Percentiles rank a stretch among this genome's conserved stretches.
Evolutionary conservation across 2,797 vertebrate species (phyloP).

Genomic region (Hapalemur alaotrensis): DNA sequence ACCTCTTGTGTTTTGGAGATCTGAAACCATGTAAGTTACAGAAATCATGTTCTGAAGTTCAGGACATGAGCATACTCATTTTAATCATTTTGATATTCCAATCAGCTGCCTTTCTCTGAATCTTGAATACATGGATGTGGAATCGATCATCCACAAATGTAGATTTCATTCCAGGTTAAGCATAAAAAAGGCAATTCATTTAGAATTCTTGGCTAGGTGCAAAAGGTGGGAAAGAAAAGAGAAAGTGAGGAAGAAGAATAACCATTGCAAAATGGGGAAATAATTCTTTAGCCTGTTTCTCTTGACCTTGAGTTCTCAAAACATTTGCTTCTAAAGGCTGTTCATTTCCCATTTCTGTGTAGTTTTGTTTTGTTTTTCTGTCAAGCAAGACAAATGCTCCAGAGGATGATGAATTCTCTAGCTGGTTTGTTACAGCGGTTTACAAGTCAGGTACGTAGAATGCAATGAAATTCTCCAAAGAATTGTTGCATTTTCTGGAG

Average conservation of each 20-base stretch:
- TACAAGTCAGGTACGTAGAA: conserved; percentile 36
- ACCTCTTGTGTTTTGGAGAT: not conserved
- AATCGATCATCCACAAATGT: not conserved
- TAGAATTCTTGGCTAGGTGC: not conserved
- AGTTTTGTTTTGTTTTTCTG: conserved; percentile 61
- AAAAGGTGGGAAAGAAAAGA: not conserved
- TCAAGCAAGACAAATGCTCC: conserved; percentile 45
- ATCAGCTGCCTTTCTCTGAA: not conserved
- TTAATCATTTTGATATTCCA: not conserved
- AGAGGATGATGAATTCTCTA: conserved; percentile 67
- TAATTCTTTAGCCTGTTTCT: conserved; percentile 5
- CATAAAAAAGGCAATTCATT: not conserved
- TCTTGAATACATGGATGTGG: not conserved
- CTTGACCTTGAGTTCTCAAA: conserved; percentile 50
- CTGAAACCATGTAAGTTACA: not conserved
- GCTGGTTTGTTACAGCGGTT: conserved; percentile 62
- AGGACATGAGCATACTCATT: not conserved
- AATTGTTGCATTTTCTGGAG: conserved; percentile 54
- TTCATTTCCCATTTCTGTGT: conserved; percentile 53
- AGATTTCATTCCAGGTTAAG: not conserved
- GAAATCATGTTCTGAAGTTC: not conserved
- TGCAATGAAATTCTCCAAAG: conserved; percentile 66
- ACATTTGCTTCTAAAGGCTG: conserved; percentile 43
- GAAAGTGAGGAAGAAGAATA: not conserved
- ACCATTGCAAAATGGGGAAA: not conserved